Evolutionary conservation across 2,113 vertebrate genomes (phyloP), one percentile per base, ranked within the genome.

Genomic region (Pterocles gutturalis): DNA sequence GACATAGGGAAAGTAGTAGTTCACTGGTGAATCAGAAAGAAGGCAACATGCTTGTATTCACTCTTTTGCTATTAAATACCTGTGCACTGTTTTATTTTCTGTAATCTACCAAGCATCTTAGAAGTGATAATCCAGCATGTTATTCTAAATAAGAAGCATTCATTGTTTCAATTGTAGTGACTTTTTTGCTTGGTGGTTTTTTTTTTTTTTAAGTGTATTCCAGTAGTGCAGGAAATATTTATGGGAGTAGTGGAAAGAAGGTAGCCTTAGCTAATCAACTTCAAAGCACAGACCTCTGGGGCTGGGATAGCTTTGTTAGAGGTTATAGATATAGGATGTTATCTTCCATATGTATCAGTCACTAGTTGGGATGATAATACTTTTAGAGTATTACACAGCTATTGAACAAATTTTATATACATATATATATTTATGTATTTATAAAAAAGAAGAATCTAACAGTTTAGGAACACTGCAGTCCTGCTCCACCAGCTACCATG

Each of bases 11-110:
- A 94, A 87, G 66, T 36, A 72, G 48, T 38, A 83, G n/a, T 58
- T 67, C 72, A 72, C 34, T 67, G 61, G 26, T 87, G 82, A 94
- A 91, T 76, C 70, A 1, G 1, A 91, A 96, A 94, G 48, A 18
- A 89, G 33, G 18, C 22, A 72, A 45, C 10, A 49, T 43, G 21
- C 48, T 43, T 80, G 17, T 72, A 31, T 57, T 79, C 66, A 70
- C 11, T 21, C 13, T 89, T 70, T 76, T 83, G 36, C 33, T 83
- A n/a, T 70, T 79, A 83, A 82, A 72, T 72, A 48, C 11, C 5
- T 26, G 13, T 34, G 34, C 10, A 41, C 8, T 38, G 8, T 13
- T 83, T 85, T 72, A 66, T 66, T 75, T 83, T 84, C 29, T 75
- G 19, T 64, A 62, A 51, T 49, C 11, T 69, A 45, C 24, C 58